phyloP scores from a whole-genome alignment of 2,888 invertebrate species.

The Tipula lateralis region DNA sequence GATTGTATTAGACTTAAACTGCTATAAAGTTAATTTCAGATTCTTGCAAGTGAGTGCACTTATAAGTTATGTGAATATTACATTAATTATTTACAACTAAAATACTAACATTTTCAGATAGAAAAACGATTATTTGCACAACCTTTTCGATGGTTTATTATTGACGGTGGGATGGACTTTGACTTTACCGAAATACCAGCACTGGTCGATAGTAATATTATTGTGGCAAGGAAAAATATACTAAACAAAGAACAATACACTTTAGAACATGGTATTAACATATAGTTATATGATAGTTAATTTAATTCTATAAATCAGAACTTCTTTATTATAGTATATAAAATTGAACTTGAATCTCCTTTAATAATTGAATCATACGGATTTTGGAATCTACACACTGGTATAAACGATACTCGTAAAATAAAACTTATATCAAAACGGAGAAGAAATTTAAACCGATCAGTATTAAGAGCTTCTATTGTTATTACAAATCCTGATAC shows the following conservation, averaged over 20 bases:
- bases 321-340: slow-evolving; percentile 25
- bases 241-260: background rate
- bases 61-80: no score
- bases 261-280: background rate
- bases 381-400: background rate
- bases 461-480: slow-evolving; percentile 53
- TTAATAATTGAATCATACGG: slow-evolving; percentile 13
- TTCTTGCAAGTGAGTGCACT: background rate
- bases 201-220: slow-evolving; percentile 24
- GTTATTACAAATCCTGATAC: slow-evolving; percentile 59
- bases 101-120: background rate
- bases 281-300: background rate
- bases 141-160: slow-evolving; percentile 4
- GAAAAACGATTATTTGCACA: background rate
- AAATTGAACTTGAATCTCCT: background rate
- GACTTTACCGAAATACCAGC: background rate
- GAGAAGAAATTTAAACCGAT: slow-evolving; percentile 51
- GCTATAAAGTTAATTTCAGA: background rate
- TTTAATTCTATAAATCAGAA: background rate
- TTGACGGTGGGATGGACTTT: background rate
- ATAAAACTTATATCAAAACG: slow-evolving; percentile 38
- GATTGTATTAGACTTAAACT: background rate
- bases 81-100: background rate
- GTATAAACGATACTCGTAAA: slow-evolving; percentile 32
- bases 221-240: background rate